Evolutionary conservation across 2,888 invertebrate genomes (phyloP), one percentile per base, ranked within the genome.

Genomic region (Maniola hyperantus): DNA sequence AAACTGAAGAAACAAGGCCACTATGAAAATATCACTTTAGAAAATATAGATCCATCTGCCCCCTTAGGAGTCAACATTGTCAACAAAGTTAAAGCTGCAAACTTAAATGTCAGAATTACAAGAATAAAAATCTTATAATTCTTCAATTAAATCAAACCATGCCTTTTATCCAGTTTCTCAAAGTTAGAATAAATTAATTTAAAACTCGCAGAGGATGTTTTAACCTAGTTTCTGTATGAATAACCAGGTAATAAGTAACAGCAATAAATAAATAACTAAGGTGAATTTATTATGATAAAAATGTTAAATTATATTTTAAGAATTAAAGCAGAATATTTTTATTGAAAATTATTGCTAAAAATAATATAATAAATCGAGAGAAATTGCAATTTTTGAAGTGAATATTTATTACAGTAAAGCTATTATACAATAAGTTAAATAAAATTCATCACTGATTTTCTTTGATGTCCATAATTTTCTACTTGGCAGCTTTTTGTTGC

Each of bases 31-130:
- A 91, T 96, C 58, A 93, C 95, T 69, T 75, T 92, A 18, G 85
- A 96, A 15, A 93, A 94, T 70, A 83, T 95, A 64, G 87, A 94
- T 72, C 93, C 94, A 51, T 93, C 87, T 84, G 93, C 94, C 77
- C 92, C 94, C 7, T 82, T 97, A 68, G 97, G 97, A 8, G 88
- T 81, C 76, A 93, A 93, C 84, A 87, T 95, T 76, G 90, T 88
- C 55, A 77, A 93, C 59, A 91, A 94, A 75, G 95, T 97, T 1
- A 77, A 78, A 71, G 81, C 88, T 67, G 92, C 93, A 66, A 83
- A 93, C 67, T 91, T 97, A 71, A 72, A 78, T 72, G 81, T 85
- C 2, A 87, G 79, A 82, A 82, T 81, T 42, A 80, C 83, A 67
- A 84, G 84, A 82, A 57, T 68, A 72, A 65, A 67, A 46, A 58